Percentiles rank a stretch among this genome's conserved stretches.
phyloP scores from a whole-genome alignment of 2,888 invertebrate species.

The Glomeris marginata region DNA sequence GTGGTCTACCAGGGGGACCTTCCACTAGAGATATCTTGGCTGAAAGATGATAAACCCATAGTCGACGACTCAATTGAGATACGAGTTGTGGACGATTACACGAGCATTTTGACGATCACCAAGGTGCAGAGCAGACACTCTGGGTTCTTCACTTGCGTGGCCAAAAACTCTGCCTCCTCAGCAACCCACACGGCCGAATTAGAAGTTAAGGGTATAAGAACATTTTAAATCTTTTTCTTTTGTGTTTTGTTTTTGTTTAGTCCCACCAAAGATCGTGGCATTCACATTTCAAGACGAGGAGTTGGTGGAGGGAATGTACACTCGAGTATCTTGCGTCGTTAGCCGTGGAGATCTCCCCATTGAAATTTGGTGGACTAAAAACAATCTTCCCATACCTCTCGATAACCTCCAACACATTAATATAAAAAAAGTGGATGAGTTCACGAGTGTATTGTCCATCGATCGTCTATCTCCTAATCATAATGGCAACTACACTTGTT shows the following conservation, averaged over 20 bases:
- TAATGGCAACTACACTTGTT: slow-evolving; percentile 29
- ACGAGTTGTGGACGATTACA: slow-evolving; percentile 43
- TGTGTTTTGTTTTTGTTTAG: slow-evolving; percentile 18
- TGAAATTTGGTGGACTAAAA: slow-evolving; percentile 29
- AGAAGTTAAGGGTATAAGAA: slow-evolving; percentile 2
- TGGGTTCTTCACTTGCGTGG: slow-evolving; percentile 2
- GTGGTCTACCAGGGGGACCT: slow-evolving; percentile 24
- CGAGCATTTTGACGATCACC: slow-evolving; percentile 35
- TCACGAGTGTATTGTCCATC: slow-evolving; percentile 26
- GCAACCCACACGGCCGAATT: slow-evolving; percentile 4
- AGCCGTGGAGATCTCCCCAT: slow-evolving; percentile 32
- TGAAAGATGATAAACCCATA: slow-evolving; percentile 38
- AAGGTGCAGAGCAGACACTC: background rate
- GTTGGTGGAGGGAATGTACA: slow-evolving; percentile 27
- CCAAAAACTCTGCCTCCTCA: background rate
- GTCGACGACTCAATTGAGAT: slow-evolving; percentile 7
- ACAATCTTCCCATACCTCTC: slow-evolving; percentile 21
- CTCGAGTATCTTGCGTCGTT: slow-evolving; percentile 29
- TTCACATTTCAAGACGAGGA: slow-evolving; percentile 23
- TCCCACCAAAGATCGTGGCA: slow-evolving; percentile 29
- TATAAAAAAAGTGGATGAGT: slow-evolving; percentile 15
- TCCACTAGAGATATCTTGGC: slow-evolving; percentile 46
- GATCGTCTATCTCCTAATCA: slow-evolving; percentile 25
- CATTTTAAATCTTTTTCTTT: background rate
- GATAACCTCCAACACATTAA: background rate